Percentiles rank a stretch among this genome's conserved stretches.
These are phyloP conservation scores for Noctua fimbriata DNA, from an alignment of 2,888 invertebrate species.

Conservation along the genomic window DNA sequence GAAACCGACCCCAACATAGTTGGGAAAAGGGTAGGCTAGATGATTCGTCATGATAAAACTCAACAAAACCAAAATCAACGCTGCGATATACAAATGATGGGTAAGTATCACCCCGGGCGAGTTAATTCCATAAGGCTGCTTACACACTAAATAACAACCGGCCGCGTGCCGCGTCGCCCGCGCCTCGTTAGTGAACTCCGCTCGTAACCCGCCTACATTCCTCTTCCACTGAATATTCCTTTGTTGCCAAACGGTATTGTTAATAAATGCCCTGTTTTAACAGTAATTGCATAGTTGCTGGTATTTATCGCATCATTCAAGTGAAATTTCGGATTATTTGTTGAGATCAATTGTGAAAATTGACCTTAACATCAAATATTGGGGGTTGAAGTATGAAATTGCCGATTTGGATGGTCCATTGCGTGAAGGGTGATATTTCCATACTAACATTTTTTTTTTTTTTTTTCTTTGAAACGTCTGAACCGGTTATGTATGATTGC, in stretches of 20 bases:
- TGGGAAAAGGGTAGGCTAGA: no score
- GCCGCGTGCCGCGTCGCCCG: constrained; percentile 52
- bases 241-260: constrained; percentile 75
- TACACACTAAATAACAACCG: constrained; percentile 66
- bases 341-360: background rate
- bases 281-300: constrained; percentile 42
- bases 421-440: no score
- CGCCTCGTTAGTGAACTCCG: constrained; percentile 64
- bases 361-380: background rate
- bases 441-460: no score
- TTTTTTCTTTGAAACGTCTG: no score
- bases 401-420: no score
- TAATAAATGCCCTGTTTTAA: constrained; percentile 66
- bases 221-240: constrained; percentile 70
- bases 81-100: constrained; percentile 52
- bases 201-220: constrained; percentile 68
- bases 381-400: no score
- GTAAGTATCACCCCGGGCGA: constrained; percentile 16
- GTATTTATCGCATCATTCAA: constrained; percentile 16
- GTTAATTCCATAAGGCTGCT: constrained; percentile 63
- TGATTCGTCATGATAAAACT: background rate
- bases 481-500: no score
- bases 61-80: constrained; percentile 35
- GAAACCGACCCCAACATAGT: no score
- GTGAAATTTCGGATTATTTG: background rate